Evolutionary conservation across 2,797 vertebrate genomes (phyloP), one percentile per base, ranked within the genome.

Genomic region (Gambusia yucatana): DNA sequence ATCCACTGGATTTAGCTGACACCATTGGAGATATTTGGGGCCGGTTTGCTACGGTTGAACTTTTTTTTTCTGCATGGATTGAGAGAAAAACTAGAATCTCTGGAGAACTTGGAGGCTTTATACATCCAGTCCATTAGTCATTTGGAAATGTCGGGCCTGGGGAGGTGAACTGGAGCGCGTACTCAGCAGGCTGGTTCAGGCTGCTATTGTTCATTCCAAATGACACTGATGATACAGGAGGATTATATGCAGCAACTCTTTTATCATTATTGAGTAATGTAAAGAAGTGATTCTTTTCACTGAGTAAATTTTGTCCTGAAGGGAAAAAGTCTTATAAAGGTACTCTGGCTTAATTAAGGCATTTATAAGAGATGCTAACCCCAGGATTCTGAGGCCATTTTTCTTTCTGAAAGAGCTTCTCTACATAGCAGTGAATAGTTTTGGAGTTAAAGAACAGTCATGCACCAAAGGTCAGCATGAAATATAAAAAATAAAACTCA

Each of bases 121-220:
- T 52, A 59, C 70, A 50, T 85, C 72, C 30, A 77, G 76, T 71
- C 80, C 83, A 91, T 92, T 90, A 84, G 74, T 93, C 87, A 90
- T 87, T 79, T 87, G 61, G 84, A 90, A 80, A 78, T 57, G 59
- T 83, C 59, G 72, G 74, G 47, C 75, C 52, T 36, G 71, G 47
- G 69, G 75, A 76, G 80, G 80, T 73, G 33, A 75, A 75, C 70
- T 55, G 20, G 77, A 78, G 78, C 47, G 55, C 43, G 20, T 76
- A 28, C 25, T 46, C 41, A 46, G 75, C 59, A 46, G 39, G 33
- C 63, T 30, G 20, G 30, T 52, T 52, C 33, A 39, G 48, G 4
- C 67, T 28, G 65, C 30, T n/a, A 71, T 76, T 75, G 76, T 75
- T 72, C n/a, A 75, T 67, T 69, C 71, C 0, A 50, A 65, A 30